A percentile compares a stretch with the other conserved stretches of the same genome.
These are phyloP conservation scores for Agrotis segetum DNA, from an alignment of 2,888 invertebrate species.

Conservation along the genomic window DNA sequence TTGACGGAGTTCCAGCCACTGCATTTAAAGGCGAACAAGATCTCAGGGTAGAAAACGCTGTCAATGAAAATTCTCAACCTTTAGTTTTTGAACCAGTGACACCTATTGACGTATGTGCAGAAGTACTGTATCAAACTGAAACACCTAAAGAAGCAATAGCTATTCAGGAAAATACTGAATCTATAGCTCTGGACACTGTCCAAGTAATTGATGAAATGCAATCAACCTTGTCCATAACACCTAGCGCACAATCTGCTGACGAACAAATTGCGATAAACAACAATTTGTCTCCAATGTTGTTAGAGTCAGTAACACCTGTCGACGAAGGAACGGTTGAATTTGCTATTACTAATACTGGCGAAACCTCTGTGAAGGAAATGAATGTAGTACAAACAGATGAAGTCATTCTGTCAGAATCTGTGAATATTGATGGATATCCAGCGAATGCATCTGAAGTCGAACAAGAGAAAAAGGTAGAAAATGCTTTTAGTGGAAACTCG, in stretches of 20 bases:
- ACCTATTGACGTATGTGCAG: not conserved
- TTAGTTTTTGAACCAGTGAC: not conserved
- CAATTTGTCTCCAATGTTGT: too few species aligned
- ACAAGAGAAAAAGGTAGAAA: not conserved
- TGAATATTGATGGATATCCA: not conserved
- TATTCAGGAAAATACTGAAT: too few species aligned
- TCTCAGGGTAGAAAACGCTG: not conserved
- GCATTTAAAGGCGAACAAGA: not conserved
- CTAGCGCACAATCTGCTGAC: too few species aligned
- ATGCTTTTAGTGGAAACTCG: not conserved
- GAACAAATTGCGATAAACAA: too few species aligned
- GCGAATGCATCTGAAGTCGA: not conserved
- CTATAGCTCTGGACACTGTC: too few species aligned
- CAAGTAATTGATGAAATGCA: too few species aligned
- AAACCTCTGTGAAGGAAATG: not conserved
- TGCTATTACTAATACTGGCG: not conserved
- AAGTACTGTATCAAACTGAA: not conserved
- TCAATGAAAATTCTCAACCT: not conserved
- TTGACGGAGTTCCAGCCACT: not conserved
- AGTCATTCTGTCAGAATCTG: conserved; percentile 1
- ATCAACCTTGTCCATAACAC: too few species aligned
- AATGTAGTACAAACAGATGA: conserved; percentile 2
- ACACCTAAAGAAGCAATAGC: too few species aligned
- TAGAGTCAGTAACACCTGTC: too few species aligned
- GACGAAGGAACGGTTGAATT: too few species aligned